phyloP scores from a whole-genome alignment of 2,888 invertebrate genomes.

The Lasius fuliginosus region DNA sequence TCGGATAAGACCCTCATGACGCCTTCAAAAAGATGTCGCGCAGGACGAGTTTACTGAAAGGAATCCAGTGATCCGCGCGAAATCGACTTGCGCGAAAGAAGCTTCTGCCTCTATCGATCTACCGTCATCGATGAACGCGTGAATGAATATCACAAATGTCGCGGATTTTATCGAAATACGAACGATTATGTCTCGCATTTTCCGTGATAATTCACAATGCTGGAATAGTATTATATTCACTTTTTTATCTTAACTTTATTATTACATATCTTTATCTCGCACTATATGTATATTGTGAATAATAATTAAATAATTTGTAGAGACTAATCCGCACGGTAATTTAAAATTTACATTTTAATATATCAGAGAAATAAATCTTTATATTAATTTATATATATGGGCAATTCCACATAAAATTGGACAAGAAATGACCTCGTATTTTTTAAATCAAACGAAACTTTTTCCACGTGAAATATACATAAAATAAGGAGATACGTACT shows the following conservation, averaged over 20 bases:
- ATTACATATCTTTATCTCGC: neutral
- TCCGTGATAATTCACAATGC: constrained; percentile 12
- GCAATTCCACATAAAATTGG: too few species aligned
- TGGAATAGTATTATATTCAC: neutral
- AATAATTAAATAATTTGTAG: neutral
- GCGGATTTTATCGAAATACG: constrained; percentile 18
- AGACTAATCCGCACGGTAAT: neutral
- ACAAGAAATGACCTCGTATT: too few species aligned
- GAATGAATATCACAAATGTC: constrained; percentile 27
- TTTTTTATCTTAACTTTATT: neutral
- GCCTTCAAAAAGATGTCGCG: constrained; percentile 31
- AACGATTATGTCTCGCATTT: constrained; percentile 25
- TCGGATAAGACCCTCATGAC: constrained; percentile 19
- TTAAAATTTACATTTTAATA: neutral
- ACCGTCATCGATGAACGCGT: neutral
- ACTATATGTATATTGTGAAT: neutral
- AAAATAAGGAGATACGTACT: too few species aligned
- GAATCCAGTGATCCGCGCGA: constrained; percentile 40
- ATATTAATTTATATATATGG: neutral
- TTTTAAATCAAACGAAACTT: too few species aligned
- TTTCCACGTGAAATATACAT: too few species aligned
- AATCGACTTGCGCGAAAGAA: constrained; percentile 39
- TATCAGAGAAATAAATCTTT: neutral
- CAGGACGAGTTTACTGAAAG: constrained; percentile 23
- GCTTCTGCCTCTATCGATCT: constrained; percentile 27